These are phyloP conservation scores for Timema podura DNA, from an alignment of 2,888 invertebrate species.

Conservation along the genomic window DNA sequence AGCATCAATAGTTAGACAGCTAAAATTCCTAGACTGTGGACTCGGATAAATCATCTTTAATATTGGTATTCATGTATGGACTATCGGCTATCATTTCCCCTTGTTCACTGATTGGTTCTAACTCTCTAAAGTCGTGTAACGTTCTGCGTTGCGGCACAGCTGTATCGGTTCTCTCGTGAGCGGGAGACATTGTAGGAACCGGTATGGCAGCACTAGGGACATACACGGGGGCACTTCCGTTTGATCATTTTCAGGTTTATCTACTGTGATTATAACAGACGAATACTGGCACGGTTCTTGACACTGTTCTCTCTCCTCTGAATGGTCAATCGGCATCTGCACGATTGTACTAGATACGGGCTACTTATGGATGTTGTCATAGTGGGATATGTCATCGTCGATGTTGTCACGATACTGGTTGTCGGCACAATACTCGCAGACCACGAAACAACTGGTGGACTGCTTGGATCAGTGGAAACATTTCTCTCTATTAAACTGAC, in stretches of 20 bases:
- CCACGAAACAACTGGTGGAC: constrained; percentile 13
- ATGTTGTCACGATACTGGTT: constrained; percentile 14
- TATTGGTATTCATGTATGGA: background rate
- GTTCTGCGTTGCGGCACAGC: constrained; percentile 15
- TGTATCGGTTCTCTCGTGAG: constrained; percentile 8
- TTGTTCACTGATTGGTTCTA: constrained; percentile 27
- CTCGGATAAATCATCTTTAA: background rate
- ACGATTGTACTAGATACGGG: background rate
- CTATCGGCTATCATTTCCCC: constrained; percentile 22
- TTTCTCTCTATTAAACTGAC: too few relatives aligned
- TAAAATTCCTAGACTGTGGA: too few relatives aligned
- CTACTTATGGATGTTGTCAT: background rate
- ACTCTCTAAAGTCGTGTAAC: constrained; percentile 24
- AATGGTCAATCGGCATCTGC: too few relatives aligned
- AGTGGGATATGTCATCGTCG: background rate
- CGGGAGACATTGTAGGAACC: constrained; percentile 22
- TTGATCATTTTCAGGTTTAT: too few relatives aligned
- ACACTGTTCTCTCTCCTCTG: too few relatives aligned
- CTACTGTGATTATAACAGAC: too few relatives aligned
- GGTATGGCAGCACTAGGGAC: constrained; percentile 25
- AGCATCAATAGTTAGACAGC: too few relatives aligned
- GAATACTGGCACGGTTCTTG: too few relatives aligned
- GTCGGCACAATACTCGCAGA: constrained; percentile 10
- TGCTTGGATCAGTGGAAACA: background rate
- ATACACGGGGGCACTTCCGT: background rate